These are phyloP conservation scores for Aramus guarauna DNA, from an alignment of 2,113 vertebrate genomes.

Conservation along the genomic window DNA sequence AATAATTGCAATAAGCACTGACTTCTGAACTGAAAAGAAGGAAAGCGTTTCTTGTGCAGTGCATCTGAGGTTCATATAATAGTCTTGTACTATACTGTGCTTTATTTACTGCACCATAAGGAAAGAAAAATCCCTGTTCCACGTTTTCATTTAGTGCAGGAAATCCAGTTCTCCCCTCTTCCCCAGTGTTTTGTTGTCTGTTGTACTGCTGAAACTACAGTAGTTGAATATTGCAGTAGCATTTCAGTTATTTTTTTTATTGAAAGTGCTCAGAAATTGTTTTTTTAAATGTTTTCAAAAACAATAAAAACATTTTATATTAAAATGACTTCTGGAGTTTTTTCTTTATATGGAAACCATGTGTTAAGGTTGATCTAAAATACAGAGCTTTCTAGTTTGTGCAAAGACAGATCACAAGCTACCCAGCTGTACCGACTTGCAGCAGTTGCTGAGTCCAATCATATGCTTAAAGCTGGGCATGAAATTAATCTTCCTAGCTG, in stretches of 20 bases:
- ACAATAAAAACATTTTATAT: conserved; percentile 98
- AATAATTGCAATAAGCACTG: conserved; percentile 89
- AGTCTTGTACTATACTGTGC: conserved; percentile 83
- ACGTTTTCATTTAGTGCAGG: conserved; percentile 87
- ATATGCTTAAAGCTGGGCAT: not conserved
- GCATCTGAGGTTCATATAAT: conserved; percentile 87
- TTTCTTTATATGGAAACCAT: not conserved
- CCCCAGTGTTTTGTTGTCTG: conserved; percentile 84
- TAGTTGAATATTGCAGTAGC: conserved; percentile 96
- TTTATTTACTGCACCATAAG: conserved; percentile 83
- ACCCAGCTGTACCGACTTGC: not conserved
- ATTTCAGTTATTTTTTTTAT: conserved; percentile 92
- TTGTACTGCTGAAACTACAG: conserved; percentile 94
- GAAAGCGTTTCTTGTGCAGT: conserved; percentile 82
- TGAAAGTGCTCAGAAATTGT: conserved; percentile 91
- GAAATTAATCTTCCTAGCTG: not conserved
- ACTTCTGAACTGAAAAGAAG: conserved; percentile 86
- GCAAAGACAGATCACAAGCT: fast-evolving
- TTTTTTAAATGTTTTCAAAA: conserved; percentile 97
- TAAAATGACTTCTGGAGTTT: conserved; percentile 38
- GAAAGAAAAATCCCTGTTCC: conserved; percentile 77
- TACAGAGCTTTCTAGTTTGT: not conserved
- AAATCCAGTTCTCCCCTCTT: conserved; percentile 72
- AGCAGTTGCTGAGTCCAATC: not conserved
- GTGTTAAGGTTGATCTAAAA: not conserved